Evolutionary conservation across 2,888 invertebrate genomes (phyloP).

Genomic region (Drosophila rellima): DNA sequence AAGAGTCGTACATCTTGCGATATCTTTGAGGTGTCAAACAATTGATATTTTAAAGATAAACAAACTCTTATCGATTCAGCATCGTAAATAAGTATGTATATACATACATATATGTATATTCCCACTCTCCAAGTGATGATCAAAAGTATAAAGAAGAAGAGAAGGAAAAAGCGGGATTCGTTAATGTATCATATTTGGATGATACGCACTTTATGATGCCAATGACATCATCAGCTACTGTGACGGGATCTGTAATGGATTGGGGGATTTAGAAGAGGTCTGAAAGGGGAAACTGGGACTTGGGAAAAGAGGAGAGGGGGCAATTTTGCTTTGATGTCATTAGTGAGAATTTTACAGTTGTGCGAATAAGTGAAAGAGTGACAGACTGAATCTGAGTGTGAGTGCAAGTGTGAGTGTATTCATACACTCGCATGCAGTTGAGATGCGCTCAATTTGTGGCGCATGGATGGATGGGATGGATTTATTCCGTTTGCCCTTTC

Average conservation of each 20-base stretch:
- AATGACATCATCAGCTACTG: slow-evolving; percentile 54
- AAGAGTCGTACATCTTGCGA: background rate
- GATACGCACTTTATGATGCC: slow-evolving; percentile 52
- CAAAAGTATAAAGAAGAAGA: slow-evolving; percentile 1
- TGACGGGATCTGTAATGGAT: slow-evolving; percentile 2
- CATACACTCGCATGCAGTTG: background rate
- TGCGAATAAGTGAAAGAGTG: slow-evolving; percentile 16
- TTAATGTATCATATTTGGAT: slow-evolving; percentile 46
- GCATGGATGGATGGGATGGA: slow-evolving; percentile 2
- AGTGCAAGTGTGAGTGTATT: background rate
- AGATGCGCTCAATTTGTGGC: slow-evolving; percentile 27
- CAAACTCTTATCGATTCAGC: slow-evolving; percentile 30
- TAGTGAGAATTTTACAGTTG: slow-evolving; percentile 53
- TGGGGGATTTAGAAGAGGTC: background rate
- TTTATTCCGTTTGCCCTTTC: slow-evolving; percentile 46
- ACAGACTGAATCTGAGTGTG: background rate
- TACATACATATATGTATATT: background rate
- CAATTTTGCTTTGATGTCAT: slow-evolving; percentile 58
- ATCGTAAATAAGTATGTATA: slow-evolving; percentile 10
- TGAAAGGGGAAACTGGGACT: background rate
- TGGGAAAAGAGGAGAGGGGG: background rate
- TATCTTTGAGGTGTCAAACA: slow-evolving; percentile 1
- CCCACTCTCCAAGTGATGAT: slow-evolving; percentile 13
- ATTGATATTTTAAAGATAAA: slow-evolving; percentile 24
- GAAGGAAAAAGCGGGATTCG: background rate